These are phyloP conservation scores for Thunnus thynnus DNA, from an alignment of 2,113 vertebrate species.

Conservation along the genomic window DNA sequence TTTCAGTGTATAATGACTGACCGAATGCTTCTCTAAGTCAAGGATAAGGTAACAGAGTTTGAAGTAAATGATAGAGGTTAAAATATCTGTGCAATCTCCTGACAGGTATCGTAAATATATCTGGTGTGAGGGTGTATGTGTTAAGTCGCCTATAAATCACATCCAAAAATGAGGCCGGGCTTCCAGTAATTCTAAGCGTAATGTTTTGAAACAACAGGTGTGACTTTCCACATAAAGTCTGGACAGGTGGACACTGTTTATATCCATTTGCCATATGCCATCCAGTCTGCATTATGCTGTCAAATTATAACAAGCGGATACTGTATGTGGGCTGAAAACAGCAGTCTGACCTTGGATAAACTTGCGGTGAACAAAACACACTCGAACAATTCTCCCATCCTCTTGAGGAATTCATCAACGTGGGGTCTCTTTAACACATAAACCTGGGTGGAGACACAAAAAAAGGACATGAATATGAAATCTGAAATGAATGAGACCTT, in stretches of 20 bases:
- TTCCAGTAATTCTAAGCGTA: constrained; percentile 18
- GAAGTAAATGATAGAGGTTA: constrained; percentile 54
- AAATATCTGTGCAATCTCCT: constrained; percentile 5
- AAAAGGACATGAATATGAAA: background rate
- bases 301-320: background rate
- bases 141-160: constrained; percentile 16
- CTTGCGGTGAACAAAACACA: constrained; percentile 98
- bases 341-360: constrained; percentile 92
- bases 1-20: background rate
- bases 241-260: background rate
- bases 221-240: background rate
- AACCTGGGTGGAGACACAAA: constrained; percentile 84
- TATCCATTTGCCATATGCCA: background rate
- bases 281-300: too few relatives aligned
- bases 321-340: background rate
- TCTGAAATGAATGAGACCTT: background rate
- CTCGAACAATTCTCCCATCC: constrained; percentile 98
- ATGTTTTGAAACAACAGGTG: constrained; percentile 11
- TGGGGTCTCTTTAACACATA: constrained; percentile 96
- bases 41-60: background rate
- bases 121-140: background rate
- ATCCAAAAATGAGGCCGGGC: background rate
- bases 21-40: background rate
- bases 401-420: constrained; percentile 94
- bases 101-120: constrained; percentile 39